Conservation (phyloP, 2,113 vertebrate genomes). For the Verasper variegatus region DNA sequence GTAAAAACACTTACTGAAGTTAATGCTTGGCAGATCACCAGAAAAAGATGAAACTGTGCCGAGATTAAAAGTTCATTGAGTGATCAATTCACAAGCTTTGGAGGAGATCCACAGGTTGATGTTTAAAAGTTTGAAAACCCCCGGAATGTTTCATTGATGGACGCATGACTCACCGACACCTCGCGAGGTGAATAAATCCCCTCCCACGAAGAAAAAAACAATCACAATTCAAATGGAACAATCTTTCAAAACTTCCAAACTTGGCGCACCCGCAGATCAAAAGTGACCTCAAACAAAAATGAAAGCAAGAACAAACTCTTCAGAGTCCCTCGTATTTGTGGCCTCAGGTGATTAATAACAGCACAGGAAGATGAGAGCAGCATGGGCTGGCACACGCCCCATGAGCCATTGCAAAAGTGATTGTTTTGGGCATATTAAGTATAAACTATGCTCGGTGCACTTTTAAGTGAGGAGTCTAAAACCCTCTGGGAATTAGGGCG, state of each 20-base stretch:
- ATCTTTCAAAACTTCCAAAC: not conserved
- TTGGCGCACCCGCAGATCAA: not conserved
- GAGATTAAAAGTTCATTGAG: constrained; percentile 48
- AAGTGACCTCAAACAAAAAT: constrained; percentile 19
- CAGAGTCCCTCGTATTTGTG: not conserved
- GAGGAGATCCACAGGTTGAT: constrained; percentile 18
- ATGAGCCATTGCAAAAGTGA: constrained; percentile 39
- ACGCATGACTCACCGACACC: not conserved
- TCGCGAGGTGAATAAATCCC: too few species aligned
- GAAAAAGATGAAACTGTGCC: constrained; percentile 12
- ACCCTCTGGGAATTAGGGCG: constrained; percentile 43
- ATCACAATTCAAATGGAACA: not conserved
- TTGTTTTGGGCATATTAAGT: constrained; percentile 39
- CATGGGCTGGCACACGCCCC: constrained; percentile 22
- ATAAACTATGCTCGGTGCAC: constrained; percentile 32
- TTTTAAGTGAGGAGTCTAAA: constrained; percentile 22
- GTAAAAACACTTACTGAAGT: constrained; percentile 13
- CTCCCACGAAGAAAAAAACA: not conserved
- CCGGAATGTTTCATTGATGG: constrained; percentile 7
- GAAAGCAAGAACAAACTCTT: constrained; percentile 8
- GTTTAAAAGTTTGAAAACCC: constrained; percentile 38
- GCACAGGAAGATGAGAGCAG: constrained; percentile 19
- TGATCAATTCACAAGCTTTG: constrained; percentile 50
- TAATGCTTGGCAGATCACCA: constrained; percentile 38
- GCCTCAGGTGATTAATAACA: constrained; percentile 19